Conservation (phyloP, 2,888 invertebrate genomes). For the Microplitis deprimator region DNA sequence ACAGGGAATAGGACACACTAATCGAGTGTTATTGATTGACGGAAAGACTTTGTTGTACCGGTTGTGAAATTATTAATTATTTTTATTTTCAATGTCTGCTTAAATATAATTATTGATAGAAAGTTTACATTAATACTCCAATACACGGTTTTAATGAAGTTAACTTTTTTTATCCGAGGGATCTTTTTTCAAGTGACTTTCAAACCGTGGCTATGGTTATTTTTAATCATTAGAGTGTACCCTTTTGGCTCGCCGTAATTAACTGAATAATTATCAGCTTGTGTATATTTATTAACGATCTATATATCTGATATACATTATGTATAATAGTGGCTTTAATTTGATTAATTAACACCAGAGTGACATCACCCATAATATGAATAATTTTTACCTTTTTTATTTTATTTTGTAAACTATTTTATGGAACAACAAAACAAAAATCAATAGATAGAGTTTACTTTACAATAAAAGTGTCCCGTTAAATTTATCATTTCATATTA, state of each 20-base stretch:
- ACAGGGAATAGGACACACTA: conserved; percentile 48
- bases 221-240: not conserved
- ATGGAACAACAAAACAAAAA: not conserved
- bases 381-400: not conserved
- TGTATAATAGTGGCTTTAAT: not conserved
- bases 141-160: not conserved
- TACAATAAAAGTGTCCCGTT: not conserved
- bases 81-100: not conserved
- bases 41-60: conserved; percentile 54
- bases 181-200: not conserved
- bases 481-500: not conserved
- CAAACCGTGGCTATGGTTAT: not conserved
- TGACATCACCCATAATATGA: not conserved
- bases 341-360: conserved; percentile 1
- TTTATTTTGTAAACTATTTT: not conserved
- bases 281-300: not conserved
- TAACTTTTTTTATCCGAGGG: not conserved
- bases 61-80: conserved; percentile 9
- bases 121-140: not conserved
- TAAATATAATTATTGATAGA: not conserved
- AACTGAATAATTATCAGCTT: not conserved
- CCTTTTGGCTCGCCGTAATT: not conserved
- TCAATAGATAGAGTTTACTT: not conserved
- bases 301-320: not conserved
- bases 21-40: conserved; percentile 64